Percentiles rank a stretch among this genome's conserved stretches.
Evolutionary conservation across 2,113 vertebrate genomes (phyloP).

Genomic region (Psophia crepitans): DNA sequence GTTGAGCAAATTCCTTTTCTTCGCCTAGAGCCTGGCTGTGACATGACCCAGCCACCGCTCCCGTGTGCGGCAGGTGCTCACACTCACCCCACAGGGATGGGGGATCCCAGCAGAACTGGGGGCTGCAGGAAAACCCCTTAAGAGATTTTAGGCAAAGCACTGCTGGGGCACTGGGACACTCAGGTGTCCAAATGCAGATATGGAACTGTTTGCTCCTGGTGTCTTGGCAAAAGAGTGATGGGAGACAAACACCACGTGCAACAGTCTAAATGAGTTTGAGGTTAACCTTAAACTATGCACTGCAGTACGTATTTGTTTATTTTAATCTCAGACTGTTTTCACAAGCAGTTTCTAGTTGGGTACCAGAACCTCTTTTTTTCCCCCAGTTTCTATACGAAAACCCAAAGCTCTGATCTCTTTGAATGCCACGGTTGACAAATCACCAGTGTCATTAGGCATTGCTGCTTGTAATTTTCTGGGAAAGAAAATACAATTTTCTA

Average conservation of each 20-base stretch:
- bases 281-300: neutral
- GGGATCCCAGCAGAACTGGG: neutral
- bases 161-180: neutral
- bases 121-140: neutral
- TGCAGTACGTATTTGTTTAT: neutral
- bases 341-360: neutral
- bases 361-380: neutral
- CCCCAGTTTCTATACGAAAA: neutral
- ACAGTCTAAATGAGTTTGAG: neutral
- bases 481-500: neutral
- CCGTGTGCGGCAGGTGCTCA: neutral
- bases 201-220: neutral
- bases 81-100: neutral
- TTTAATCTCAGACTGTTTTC: neutral
- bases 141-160: neutral
- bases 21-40: neutral
- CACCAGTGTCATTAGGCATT: neutral
- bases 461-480: neutral
- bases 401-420: neutral
- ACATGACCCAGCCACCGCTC: no score
- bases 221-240: neutral
- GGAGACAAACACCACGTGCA: neutral
- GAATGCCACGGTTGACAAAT: neutral
- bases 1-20: neutral
- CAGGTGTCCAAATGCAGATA: neutral